phyloP scores from a whole-genome alignment of 2,797 vertebrate genomes.

The Xiphophorus birchmanni region DNA sequence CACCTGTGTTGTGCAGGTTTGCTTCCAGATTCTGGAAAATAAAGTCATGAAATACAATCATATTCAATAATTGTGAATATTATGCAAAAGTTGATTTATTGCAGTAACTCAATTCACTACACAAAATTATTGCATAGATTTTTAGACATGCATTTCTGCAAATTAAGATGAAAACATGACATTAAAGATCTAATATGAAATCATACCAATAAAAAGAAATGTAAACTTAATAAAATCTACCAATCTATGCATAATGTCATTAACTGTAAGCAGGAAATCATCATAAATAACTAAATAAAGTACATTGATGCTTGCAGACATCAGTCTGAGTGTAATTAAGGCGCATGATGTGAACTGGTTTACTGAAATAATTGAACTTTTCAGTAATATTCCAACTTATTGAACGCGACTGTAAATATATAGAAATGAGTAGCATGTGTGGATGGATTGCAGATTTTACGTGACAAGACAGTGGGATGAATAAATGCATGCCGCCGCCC shows the following conservation, averaged over 20 bases:
- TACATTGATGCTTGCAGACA: background rate
- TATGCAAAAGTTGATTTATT: background rate
- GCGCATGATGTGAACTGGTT: background rate
- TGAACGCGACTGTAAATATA: background rate
- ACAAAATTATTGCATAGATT: background rate
- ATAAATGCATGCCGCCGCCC: constrained; percentile 45
- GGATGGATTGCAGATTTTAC: background rate
- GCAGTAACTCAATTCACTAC: background rate
- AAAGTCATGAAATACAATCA: background rate
- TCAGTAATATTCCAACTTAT: background rate
- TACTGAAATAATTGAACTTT: constrained; percentile 1
- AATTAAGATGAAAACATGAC: background rate
- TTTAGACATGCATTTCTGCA: background rate
- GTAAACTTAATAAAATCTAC: background rate
- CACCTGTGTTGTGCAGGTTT: background rate
- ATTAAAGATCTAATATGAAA: background rate
- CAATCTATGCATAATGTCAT: background rate
- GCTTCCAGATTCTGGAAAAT: background rate
- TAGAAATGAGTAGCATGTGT: background rate
- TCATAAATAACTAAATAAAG: background rate
- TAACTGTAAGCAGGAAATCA: background rate
- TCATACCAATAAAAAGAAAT: background rate
- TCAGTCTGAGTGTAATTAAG: background rate
- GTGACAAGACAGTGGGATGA: constrained; percentile 39
- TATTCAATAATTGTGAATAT: background rate